phyloP scores from a whole-genome alignment of 37 sponge, comb jelly and placozoan species.

The Ephydatia muelleri region DNA sequence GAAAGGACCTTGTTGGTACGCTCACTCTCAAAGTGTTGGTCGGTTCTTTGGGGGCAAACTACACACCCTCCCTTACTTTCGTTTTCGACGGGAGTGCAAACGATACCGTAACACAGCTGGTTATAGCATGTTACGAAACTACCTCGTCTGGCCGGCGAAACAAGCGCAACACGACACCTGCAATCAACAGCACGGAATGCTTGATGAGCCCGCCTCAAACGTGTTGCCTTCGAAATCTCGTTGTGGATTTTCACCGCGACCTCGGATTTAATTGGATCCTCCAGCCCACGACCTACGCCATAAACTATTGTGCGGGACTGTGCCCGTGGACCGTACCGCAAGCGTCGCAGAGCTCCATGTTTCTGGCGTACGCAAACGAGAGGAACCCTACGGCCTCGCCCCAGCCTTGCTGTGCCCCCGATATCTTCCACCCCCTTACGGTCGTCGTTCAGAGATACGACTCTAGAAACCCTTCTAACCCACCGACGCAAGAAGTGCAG shows the following conservation, averaged over 20 bases:
- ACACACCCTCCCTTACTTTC: not conserved
- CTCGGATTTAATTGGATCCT: slow-evolving; percentile 56
- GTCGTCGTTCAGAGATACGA: not conserved
- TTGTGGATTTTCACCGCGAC: slow-evolving; percentile 44
- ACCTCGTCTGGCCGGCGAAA: not conserved
- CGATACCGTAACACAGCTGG: not conserved
- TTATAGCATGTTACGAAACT: not conserved
- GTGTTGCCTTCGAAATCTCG: slow-evolving; percentile 36
- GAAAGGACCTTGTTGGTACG: too few relatives aligned
- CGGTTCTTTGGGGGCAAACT: not conserved
- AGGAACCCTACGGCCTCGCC: slow-evolving; percentile 61
- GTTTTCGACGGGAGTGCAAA: not conserved
- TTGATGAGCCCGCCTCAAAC: not conserved
- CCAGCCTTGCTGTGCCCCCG: slow-evolving; percentile 68
- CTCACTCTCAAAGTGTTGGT: not conserved
- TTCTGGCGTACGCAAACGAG: not conserved
- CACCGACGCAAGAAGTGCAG: not conserved
- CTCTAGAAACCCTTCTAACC: not conserved
- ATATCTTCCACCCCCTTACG: slow-evolving; percentile 2
- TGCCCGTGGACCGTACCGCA: slow-evolving; percentile 37
- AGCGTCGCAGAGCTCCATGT: slow-evolving; percentile 7
- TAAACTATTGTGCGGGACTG: slow-evolving; percentile 62
- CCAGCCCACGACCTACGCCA: slow-evolving; percentile 6
- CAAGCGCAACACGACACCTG: not conserved
- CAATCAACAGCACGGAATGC: not conserved